Percentiles rank a stretch among this genome's conserved stretches.
Evolutionary conservation across 1,140 invertebrate genomes (phyloP).

Genomic region (Neocloeon triangulifer): DNA sequence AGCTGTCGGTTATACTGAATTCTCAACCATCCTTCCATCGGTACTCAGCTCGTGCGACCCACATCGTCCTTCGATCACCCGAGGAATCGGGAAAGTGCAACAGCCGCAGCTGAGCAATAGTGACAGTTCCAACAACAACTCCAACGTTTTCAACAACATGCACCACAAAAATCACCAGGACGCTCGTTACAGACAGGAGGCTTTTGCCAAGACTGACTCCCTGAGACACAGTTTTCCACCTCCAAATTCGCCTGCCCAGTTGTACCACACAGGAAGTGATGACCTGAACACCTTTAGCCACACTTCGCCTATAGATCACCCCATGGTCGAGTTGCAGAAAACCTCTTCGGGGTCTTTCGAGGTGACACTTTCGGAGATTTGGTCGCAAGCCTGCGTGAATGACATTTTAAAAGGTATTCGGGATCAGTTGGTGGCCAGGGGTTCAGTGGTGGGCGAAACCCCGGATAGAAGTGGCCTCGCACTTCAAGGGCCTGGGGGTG

Average conservation of each 20-base stretch:
- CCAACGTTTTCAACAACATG: too few species aligned
- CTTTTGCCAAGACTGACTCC: conserved; percentile 1
- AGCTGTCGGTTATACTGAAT: too few species aligned
- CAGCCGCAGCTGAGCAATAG: not conserved
- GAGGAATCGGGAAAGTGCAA: conserved; percentile 34
- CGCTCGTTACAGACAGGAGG: conserved; percentile 1
- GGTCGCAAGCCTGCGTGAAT: conserved; percentile 48
- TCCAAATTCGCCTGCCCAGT: conserved; percentile 3
- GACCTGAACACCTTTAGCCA: too few species aligned
- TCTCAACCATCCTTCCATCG: not conserved
- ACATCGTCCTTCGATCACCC: conserved; percentile 51
- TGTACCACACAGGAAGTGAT: conserved; percentile 5
- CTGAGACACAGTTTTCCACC: conserved; percentile 12
- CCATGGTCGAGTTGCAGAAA: conserved; percentile 15
- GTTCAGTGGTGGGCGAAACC: conserved; percentile 17
- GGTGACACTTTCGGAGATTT: conserved; percentile 53
- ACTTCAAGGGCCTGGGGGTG: conserved; percentile 59
- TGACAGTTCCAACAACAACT: not conserved
- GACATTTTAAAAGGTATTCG: conserved; percentile 61
- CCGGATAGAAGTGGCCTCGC: conserved; percentile 16
- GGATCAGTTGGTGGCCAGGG: conserved; percentile 17
- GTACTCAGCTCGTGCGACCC: conserved; percentile 35
- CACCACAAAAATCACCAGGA: conserved; percentile 1
- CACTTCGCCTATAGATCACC: too few species aligned
- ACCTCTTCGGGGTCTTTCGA: conserved; percentile 26